These are phyloP conservation scores for Caprella mutica DNA, from an alignment of 2,888 invertebrate species.

Conservation along the genomic window DNA sequence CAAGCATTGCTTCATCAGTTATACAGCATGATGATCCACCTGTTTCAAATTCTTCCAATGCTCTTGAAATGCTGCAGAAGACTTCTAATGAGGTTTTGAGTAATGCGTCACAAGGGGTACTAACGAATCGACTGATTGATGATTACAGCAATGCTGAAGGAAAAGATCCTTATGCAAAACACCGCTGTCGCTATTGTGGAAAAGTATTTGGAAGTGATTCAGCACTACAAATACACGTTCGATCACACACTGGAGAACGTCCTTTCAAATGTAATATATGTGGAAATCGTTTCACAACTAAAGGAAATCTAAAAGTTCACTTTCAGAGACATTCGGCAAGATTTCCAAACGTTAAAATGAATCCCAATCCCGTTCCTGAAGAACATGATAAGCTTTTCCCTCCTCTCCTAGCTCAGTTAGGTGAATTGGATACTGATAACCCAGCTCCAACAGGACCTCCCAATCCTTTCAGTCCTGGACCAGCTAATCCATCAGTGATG, in stretches of 20 bases:
- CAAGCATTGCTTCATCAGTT: conserved; percentile 46
- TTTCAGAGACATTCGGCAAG: conserved; percentile 90
- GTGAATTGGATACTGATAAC: conserved; percentile 44
- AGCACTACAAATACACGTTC: conserved; percentile 92
- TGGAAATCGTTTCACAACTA: conserved; percentile 96
- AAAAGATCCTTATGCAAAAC: conserved; percentile 79
- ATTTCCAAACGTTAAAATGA: conserved; percentile 92
- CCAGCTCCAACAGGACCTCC: conserved; percentile 50
- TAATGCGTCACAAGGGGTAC: conserved; percentile 79
- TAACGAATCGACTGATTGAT: conserved; percentile 78
- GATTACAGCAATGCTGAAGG: conserved; percentile 52
- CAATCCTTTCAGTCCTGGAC: conserved; percentile 50
- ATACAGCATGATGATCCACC: conserved; percentile 28
- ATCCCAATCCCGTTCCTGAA: conserved; percentile 90
- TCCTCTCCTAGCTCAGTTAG: conserved; percentile 64
- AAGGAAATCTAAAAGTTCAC: conserved; percentile 98
- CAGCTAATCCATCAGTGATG: conserved; percentile 47
- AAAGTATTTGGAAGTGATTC: conserved; percentile 93
- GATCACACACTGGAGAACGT: conserved; percentile 93
- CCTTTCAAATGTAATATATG: conserved; percentile 98
- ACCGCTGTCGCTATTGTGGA: conserved; percentile 86
- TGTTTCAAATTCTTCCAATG: conserved; percentile 69
- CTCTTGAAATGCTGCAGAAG: conserved; percentile 80
- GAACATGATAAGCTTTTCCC: conserved; percentile 91
- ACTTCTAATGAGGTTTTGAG: conserved; percentile 78